Base-by-base conservation (phyloP, 1,140 invertebrate species). In the Planococcus citri region DNA sequence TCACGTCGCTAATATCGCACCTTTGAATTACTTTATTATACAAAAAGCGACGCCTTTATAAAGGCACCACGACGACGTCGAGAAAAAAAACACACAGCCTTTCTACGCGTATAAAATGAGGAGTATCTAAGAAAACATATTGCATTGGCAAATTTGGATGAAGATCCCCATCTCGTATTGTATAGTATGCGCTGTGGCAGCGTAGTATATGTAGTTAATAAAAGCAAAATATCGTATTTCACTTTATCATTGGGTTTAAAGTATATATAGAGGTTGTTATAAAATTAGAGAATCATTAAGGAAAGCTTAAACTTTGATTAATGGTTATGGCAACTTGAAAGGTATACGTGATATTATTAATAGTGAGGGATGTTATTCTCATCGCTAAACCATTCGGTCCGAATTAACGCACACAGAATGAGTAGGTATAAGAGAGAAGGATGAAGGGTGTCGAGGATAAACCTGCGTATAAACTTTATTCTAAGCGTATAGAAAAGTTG, bases 281-380 rank as follows among this genome's bases (percentile, higher is more conserved):
- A 64, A 64, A 64, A 64, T 64, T 64, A 64, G 60, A 27, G 60
- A 64, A 64, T 64, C 60, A 64, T 64, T 64, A 64, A 24, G 60
- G 25, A 27, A 64, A 64, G 60, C 60, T 64, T 64, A 64, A 64
- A 64, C 22, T 64, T 64, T 64, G 60, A 64, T 64, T 64, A 64
- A 64, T 64, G 60, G 60, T 64, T 64, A 64, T 64, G 9, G 60
- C 22, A 25, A 64, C 25, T 64, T 64, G 60, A 27, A 64, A 64
- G 25, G 25, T 24, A 27, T 64, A 64, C 60, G 60, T 64, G 60
- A 64, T 64, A 64, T 64, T 64, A 64, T 64, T 64, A 64, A 64
- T 64, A 25, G 60, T 64, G 60, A 64, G 60, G 14, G 60, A 64
- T 64, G 60, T 64, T 64, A 27, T 64, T 17, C 60, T 64, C 60